Conservation (phyloP, 2,113 vertebrate species). For the Centrocercus urophasianus region DNA sequence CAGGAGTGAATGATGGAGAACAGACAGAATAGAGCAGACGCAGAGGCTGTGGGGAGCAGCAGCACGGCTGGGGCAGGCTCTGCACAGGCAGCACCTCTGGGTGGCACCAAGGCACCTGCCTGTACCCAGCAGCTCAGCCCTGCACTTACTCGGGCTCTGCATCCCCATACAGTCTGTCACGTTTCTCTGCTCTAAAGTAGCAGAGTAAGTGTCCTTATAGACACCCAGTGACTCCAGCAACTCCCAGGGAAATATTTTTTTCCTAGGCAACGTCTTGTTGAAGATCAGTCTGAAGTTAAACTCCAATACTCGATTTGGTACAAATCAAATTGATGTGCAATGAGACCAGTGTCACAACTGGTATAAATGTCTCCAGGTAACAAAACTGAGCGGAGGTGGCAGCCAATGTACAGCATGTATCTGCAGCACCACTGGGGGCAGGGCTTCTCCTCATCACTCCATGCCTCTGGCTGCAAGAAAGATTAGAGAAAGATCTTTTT, state of each 20-base stretch:
- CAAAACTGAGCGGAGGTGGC: rapidly evolving
- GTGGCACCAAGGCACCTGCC: background rate
- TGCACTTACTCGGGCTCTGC: background rate
- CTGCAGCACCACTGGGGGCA: background rate
- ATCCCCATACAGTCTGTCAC: background rate
- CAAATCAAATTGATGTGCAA: background rate
- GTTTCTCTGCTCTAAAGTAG: background rate
- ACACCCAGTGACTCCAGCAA: background rate
- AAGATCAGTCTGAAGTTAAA: background rate
- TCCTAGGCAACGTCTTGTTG: background rate
- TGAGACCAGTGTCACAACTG: background rate
- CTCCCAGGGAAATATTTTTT: background rate
- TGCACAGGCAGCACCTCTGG: background rate
- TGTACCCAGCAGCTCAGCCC: background rate
- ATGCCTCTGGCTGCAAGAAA: background rate
- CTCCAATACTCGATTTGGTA: background rate
- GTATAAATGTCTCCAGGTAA: rapidly evolving
- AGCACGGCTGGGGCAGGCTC: background rate
- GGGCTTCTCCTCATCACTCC: background rate
- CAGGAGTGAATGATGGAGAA: background rate
- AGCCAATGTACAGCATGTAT: rapidly evolving
- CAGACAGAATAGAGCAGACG: background rate
- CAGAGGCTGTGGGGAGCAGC: background rate
- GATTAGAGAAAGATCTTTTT: background rate
- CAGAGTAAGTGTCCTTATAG: background rate